phyloP scores from a whole-genome alignment of 2,113 vertebrate species.

The pig (Sus scrofa) region T2T-Sscrofa CM000813.6:88268001-88268500 shows the following conservation, averaged over 20 bases:
- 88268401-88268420: neutral
- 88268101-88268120: neutral
- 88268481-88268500: no score
- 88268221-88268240: neutral
- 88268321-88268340: neutral
- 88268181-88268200: neutral
- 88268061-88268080: neutral
- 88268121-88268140: neutral
- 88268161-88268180: neutral
- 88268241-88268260: neutral
- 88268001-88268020: neutral
- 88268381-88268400: neutral
- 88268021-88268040: neutral
- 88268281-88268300: neutral
- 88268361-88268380: neutral
- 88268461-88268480: no score
- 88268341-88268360: neutral
- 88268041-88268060: fast-evolving
- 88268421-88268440: neutral
- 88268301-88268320: neutral
- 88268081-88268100: neutral
- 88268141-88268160: neutral
- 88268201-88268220: neutral
- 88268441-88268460: neutral
- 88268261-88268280: neutral